Evolutionary conservation across 1,140 invertebrate species (phyloP).

Genomic region (Lamellibrachia luymesi): DNA sequence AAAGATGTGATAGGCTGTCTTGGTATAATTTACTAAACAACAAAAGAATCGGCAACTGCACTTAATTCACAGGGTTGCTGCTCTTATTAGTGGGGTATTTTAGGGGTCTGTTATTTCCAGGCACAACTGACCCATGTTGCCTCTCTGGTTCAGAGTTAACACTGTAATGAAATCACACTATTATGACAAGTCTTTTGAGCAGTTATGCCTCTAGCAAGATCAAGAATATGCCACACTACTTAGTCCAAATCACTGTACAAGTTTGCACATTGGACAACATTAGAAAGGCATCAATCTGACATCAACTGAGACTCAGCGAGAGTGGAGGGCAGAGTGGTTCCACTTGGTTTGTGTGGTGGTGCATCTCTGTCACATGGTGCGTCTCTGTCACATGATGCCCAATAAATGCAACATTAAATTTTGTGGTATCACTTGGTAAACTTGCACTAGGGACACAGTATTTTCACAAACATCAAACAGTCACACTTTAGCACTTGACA

Average conservation of each 20-base stretch:
- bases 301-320: too few species aligned
- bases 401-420: not conserved
- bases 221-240: not conserved
- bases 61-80: not conserved
- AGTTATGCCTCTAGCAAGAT: not conserved
- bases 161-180: too few species aligned
- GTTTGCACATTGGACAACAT: not conserved
- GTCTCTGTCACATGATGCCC: too few species aligned
- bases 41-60: not conserved
- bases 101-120: too few species aligned
- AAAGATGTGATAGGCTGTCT: not conserved
- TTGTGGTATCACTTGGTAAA: not conserved
- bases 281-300: not conserved
- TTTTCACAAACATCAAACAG: not conserved
- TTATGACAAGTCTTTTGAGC: too few species aligned
- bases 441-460: not conserved
- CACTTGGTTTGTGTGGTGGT: not conserved
- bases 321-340: not conserved
- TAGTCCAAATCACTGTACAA: not conserved
- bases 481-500: not conserved
- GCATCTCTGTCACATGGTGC: not conserved
- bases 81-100: not conserved
- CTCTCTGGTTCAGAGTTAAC: too few species aligned
- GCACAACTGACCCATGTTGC: too few species aligned
- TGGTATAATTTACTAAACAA: not conserved